Conservation (phyloP, 2,888 invertebrate genomes). For the Apamea crenata region DNA sequence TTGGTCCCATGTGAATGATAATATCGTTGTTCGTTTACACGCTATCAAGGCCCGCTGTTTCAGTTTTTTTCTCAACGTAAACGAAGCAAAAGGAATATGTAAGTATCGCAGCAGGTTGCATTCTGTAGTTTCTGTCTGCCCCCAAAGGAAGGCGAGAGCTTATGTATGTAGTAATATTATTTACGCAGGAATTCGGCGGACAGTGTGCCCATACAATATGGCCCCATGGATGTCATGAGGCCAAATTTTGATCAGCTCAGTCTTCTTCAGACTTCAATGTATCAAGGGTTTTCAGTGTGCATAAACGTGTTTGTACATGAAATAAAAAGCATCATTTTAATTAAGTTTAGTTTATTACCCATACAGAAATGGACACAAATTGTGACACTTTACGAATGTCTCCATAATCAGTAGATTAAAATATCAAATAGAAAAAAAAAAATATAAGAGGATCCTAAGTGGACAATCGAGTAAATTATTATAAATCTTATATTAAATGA, state of each 20-base stretch:
- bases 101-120: background rate
- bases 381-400: constrained; percentile 84
- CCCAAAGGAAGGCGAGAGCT: too few relatives aligned
- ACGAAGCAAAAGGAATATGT: background rate
- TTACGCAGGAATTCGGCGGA: background rate
- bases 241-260: background rate
- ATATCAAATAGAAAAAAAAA: constrained; percentile 87
- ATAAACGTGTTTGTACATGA: background rate
- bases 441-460: constrained; percentile 83
- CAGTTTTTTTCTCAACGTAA: background rate
- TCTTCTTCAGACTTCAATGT: background rate
- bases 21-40: too few relatives aligned
- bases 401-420: constrained; percentile 80
- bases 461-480: constrained; percentile 81
- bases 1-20: too few relatives aligned
- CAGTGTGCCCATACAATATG: background rate
- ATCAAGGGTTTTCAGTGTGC: background rate
- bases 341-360: constrained; percentile 87
- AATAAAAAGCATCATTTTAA: constrained; percentile 71
- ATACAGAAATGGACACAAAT: constrained; percentile 87
- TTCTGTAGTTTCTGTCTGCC: background rate
- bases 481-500: constrained; percentile 81
- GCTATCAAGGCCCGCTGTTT: background rate
- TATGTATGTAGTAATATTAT: background rate
- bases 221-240: too few relatives aligned